Evolutionary conservation across 92 coral and sea anemone genomes (phyloP).

Genomic region (Parazoanthus swiftii): DNA sequence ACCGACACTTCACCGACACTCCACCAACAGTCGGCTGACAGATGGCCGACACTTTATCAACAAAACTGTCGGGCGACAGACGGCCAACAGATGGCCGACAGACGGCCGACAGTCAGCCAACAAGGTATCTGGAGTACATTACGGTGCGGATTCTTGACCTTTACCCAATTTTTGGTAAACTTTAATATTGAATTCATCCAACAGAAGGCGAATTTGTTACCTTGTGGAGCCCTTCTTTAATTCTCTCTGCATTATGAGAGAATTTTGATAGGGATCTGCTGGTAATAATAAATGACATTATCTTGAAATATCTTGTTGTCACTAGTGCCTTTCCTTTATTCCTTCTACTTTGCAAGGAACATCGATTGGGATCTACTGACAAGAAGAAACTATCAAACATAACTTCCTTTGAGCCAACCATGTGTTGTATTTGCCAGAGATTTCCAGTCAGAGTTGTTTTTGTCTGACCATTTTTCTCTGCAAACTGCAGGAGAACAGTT

Average conservation of each 20-base stretch:
- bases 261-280: neutral
- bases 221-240: neutral
- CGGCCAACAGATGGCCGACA: too few relatives aligned
- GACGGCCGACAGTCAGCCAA: too few relatives aligned
- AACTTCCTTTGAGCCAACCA: constrained; percentile 29
- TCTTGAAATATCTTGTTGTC: neutral
- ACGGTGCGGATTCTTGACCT: too few relatives aligned
- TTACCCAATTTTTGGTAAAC: too few relatives aligned
- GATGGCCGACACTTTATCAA: too few relatives aligned
- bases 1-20: too few relatives aligned
- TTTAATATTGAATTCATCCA: neutral
- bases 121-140: too few relatives aligned
- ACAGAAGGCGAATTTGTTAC: neutral
- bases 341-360: constrained; percentile 4
- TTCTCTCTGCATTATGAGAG: neutral
- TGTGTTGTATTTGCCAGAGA: constrained; percentile 33
- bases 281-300: neutral
- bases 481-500: constrained; percentile 27
- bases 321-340: constrained; percentile 2
- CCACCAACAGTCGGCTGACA: too few relatives aligned
- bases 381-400: neutral
- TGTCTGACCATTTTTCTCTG: constrained; percentile 38
- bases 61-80: too few relatives aligned
- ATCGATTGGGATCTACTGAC: neutral
- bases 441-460: neutral